Evolutionary conservation across 2,113 vertebrate genomes (phyloP).

Genomic region (Thryonomys swinderianus): DNA sequence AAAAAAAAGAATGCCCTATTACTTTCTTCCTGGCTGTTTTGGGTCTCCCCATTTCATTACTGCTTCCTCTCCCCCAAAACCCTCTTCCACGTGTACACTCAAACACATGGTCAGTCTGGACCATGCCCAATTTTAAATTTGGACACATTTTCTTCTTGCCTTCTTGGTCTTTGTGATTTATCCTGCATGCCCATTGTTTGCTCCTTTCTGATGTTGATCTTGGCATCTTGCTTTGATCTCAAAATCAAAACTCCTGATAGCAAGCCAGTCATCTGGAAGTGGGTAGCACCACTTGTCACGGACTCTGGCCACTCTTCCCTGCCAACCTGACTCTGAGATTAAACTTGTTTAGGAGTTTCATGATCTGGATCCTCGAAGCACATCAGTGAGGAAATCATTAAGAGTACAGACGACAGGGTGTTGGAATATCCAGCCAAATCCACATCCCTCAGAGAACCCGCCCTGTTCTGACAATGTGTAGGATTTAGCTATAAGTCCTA

Average conservation of each 20-base stretch:
- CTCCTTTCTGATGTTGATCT: neutral
- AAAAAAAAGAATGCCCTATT: no score
- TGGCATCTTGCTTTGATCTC: neutral
- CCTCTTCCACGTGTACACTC: rapidly evolving
- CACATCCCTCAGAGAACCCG: neutral
- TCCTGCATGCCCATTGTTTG: neutral
- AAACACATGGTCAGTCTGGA: neutral
- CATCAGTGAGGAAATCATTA: neutral
- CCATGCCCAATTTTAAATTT: neutral
- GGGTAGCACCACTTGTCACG: neutral
- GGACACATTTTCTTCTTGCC: neutral
- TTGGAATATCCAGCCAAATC: neutral
- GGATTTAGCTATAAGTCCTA: neutral
- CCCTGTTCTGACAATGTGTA: neutral
- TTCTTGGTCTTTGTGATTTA: neutral
- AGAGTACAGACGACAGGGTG: neutral
- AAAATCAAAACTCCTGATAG: neutral
- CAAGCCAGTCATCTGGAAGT: neutral
- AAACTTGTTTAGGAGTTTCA: neutral
- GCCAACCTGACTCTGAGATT: neutral
- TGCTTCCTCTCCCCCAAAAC: neutral
- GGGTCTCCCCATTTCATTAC: neutral
- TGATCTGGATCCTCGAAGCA: neutral
- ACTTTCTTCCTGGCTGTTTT: neutral
- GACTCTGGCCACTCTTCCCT: neutral